A percentile compares a stretch with the other conserved stretches of the same genome.
Conservation (phyloP, 2,888 invertebrate genomes). For the Thumatha senex region DNA sequence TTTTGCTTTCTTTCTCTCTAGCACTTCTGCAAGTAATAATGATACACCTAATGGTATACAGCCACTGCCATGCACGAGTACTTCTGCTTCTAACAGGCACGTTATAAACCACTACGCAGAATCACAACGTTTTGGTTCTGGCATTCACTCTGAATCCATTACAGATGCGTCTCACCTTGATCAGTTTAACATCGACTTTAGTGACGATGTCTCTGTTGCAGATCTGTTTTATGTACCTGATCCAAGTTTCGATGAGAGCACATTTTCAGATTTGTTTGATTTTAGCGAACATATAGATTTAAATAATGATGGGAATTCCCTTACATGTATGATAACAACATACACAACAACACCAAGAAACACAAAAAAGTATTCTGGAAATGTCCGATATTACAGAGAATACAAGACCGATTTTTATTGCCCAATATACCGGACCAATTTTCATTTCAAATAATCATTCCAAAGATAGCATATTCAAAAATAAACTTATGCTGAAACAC, state of each 20-base stretch:
- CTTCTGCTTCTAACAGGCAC: slow-evolving; percentile 3
- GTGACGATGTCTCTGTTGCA: slow-evolving; percentile 8
- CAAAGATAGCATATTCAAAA: slow-evolving; percentile 7
- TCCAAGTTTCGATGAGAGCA: slow-evolving; percentile 4
- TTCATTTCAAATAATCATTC: slow-evolving; percentile 3
- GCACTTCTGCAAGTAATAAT: too few relatives aligned
- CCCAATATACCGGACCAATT: slow-evolving; percentile 1
- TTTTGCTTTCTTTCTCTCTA: slow-evolving; percentile 1
- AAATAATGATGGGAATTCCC: background rate
- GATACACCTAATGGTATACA: background rate
- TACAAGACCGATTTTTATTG: background rate
- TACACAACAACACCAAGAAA: too few relatives aligned
- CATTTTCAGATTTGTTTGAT: slow-evolving; percentile 2
- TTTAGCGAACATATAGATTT: background rate
- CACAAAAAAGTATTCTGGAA: background rate
- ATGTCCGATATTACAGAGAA: background rate
- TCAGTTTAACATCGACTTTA: slow-evolving; percentile 1
- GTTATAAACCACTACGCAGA: slow-evolving; percentile 1
- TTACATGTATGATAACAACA: background rate
- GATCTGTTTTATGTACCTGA: slow-evolving; percentile 7
- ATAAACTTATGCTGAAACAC: slow-evolving; percentile 5
- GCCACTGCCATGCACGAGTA: slow-evolving; percentile 4
- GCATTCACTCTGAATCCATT: background rate
- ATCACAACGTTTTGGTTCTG: slow-evolving; percentile 4
- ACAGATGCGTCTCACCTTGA: background rate